Evolutionary conservation across 1,140 invertebrate genomes (phyloP).

Genomic region (Drosophila parvula): DNA sequence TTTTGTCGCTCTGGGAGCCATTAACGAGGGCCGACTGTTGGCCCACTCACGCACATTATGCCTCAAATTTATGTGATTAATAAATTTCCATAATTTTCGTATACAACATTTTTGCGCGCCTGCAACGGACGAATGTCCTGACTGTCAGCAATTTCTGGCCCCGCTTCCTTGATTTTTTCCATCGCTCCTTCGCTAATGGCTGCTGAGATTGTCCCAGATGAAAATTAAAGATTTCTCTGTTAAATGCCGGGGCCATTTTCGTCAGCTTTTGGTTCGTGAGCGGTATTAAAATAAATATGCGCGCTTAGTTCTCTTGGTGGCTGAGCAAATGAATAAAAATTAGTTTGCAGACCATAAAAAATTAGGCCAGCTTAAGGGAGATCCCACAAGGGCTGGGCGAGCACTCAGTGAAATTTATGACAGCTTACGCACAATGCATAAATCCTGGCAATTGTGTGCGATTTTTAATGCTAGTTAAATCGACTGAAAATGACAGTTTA

Average conservation of each 20-base stretch:
- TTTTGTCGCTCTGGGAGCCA: slow-evolving; percentile 68
- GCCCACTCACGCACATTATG: slow-evolving; percentile 73
- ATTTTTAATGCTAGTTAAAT: slow-evolving; percentile 83
- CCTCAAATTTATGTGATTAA: slow-evolving; percentile 82
- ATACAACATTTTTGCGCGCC: slow-evolving; percentile 39
- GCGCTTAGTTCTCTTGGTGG: slow-evolving; percentile 53
- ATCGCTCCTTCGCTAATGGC: slow-evolving; percentile 12
- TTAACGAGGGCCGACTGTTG: slow-evolving; percentile 58
- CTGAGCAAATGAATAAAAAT: slow-evolving; percentile 77
- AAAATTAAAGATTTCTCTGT: slow-evolving; percentile 68
- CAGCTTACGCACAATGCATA: slow-evolving; percentile 76
- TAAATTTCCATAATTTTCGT: slow-evolving; percentile 80
- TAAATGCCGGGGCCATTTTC: slow-evolving; percentile 37
- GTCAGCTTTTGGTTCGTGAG: slow-evolving; percentile 23
- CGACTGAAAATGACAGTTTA: slow-evolving; percentile 83
- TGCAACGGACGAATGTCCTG: slow-evolving; percentile 44
- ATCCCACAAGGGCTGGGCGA: neutral
- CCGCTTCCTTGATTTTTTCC: slow-evolving; percentile 17
- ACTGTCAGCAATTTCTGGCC: slow-evolving; percentile 61
- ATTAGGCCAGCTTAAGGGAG: slow-evolving; percentile 69
- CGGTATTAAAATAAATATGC: slow-evolving; percentile 70
- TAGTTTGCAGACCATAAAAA: slow-evolving; percentile 79
- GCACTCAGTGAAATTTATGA: slow-evolving; percentile 73
- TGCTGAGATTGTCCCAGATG: slow-evolving; percentile 74
- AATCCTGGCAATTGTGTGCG: slow-evolving; percentile 80